Percentiles rank a stretch among this genome's conserved stretches.
These are phyloP conservation scores for Limnephilus rhombicus DNA, from an alignment of 2,888 invertebrate genomes.

Conservation along the genomic window DNA sequence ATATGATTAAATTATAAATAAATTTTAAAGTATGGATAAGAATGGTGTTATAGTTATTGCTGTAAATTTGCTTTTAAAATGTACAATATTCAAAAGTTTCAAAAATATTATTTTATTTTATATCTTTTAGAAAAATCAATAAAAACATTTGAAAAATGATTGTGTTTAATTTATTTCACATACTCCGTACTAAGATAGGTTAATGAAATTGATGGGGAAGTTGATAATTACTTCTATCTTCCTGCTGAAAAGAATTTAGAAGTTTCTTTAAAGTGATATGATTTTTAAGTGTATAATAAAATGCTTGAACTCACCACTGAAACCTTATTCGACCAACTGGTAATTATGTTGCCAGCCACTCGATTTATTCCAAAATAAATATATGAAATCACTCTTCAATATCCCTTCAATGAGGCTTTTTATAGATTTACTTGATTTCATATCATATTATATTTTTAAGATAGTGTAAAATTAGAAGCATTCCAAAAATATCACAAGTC, in stretches of 20 bases:
- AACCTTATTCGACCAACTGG: not conserved
- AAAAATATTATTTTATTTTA: not conserved
- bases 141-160: slow-evolving; percentile 5
- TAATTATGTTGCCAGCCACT: not conserved
- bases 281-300: no score
- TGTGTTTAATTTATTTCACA: not conserved
- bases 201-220: no score
- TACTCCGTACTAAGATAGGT: not conserved
- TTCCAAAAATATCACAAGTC: no score
- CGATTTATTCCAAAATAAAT: not conserved
- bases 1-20: not conserved
- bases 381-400: no score
- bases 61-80: slow-evolving; percentile 22
- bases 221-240: not conserved
- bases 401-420: no score
- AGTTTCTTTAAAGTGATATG: no score
- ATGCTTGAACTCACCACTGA: no score
- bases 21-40: not conserved
- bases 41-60: not conserved
- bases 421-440: no score
- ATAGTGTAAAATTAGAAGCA: no score
- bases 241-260: not conserved
- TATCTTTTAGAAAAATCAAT: not conserved
- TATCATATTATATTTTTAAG: no score
- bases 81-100: not conserved